Conservation (phyloP, 2,888 invertebrate genomes). For the Xanthia togata region DNA sequence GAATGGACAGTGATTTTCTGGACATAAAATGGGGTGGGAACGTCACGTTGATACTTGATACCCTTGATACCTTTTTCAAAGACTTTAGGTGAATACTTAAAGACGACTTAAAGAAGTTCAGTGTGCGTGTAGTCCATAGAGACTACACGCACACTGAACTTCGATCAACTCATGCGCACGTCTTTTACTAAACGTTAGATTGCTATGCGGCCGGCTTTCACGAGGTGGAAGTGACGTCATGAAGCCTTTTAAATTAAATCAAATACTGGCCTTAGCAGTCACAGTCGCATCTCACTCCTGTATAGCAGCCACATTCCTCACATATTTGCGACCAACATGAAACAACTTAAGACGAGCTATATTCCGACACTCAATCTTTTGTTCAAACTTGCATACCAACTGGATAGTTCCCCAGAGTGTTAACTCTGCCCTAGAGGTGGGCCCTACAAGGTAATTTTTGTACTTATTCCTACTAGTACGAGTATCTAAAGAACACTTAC, state of each 20-base stretch:
- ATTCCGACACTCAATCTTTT: slow-evolving; percentile 43
- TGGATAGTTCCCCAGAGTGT: slow-evolving; percentile 32
- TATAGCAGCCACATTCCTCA: slow-evolving; percentile 2
- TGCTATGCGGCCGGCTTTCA: background rate
- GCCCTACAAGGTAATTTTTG: background rate
- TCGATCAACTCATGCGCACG: background rate
- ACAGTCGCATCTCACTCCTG: background rate
- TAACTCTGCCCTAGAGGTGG: slow-evolving; percentile 18
- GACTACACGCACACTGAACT: background rate
- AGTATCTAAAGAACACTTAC: background rate
- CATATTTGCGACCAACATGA: slow-evolving; percentile 17
- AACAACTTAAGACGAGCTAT: slow-evolving; percentile 30
- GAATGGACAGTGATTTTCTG: too few species aligned
- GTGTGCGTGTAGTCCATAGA: too few species aligned
- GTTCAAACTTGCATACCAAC: slow-evolving; percentile 46
- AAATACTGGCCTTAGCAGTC: background rate
- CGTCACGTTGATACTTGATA: background rate
- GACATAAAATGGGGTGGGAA: too few species aligned
- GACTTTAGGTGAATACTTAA: background rate
- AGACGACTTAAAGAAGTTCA: too few species aligned
- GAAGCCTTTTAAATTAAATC: background rate
- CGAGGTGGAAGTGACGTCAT: background rate
- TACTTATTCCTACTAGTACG: background rate
- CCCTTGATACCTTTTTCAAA: background rate
- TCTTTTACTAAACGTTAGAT: background rate